These are phyloP conservation scores for Drosophila tristis DNA, from an alignment of 1,140 invertebrate genomes.

Conservation along the genomic window DNA sequence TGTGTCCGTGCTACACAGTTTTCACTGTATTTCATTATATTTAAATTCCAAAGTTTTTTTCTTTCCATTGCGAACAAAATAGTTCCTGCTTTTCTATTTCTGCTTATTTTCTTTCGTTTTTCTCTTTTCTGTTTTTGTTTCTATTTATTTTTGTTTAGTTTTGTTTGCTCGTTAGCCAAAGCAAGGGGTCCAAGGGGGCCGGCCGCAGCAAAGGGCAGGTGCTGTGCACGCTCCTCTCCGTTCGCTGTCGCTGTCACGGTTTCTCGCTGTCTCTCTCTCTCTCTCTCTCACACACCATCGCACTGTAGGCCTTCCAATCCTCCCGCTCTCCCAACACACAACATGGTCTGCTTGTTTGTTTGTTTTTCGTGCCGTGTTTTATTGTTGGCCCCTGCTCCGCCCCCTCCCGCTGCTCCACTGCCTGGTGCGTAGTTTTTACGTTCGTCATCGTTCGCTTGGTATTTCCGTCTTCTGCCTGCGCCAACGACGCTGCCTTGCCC, in stretches of 20 bases:
- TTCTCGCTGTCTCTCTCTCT: conserved; percentile 22
- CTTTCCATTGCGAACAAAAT: conserved; percentile 48
- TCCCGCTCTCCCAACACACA: conserved; percentile 1
- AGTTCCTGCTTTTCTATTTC: conserved; percentile 50
- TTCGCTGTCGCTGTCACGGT: conserved; percentile 21
- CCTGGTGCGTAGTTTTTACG: conserved; percentile 80
- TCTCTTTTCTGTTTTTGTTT: conserved; percentile 47
- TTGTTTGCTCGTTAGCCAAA: conserved; percentile 76
- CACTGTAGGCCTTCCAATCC: conserved; percentile 9
- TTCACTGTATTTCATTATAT: no score
- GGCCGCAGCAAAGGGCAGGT: conserved; percentile 56
- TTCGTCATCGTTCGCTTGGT: conserved; percentile 79
- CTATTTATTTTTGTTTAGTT: conserved; percentile 79
- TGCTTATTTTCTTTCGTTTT: conserved; percentile 24
- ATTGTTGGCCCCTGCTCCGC: conserved; percentile 50
- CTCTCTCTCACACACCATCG: not conserved
- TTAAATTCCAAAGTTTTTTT: conserved; percentile 5
- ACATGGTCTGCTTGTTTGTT: conserved; percentile 66
- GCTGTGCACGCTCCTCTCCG: conserved; percentile 41
- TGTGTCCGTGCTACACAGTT: no score
- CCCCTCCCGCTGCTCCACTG: conserved; percentile 43
- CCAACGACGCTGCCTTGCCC: conserved; percentile 31
- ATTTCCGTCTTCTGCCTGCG: conserved; percentile 76
- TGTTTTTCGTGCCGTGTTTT: conserved; percentile 81
- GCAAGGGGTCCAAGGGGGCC: conserved; percentile 8